Conservation (phyloP, 2,888 invertebrate species). For the Nymphalis c-album region DNA sequence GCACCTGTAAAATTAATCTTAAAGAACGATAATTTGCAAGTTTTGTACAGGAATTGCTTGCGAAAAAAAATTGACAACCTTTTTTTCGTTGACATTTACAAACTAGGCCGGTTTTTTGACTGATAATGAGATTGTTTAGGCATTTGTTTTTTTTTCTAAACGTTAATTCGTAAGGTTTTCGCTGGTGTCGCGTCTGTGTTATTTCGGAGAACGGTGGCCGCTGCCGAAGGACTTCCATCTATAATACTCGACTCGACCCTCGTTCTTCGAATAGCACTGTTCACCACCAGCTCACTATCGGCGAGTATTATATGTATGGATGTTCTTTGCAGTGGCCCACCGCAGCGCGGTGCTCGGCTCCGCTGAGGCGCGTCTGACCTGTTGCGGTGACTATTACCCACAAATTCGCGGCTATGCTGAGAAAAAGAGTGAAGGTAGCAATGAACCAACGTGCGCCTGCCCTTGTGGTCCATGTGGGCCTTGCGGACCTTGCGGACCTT, state of each 20-base stretch:
- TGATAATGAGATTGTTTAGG: neutral
- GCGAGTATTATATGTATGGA: slow-evolving; percentile 71
- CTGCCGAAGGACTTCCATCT: slow-evolving; percentile 63
- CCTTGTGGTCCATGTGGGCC: slow-evolving; percentile 46
- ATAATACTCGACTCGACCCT: slow-evolving; percentile 67
- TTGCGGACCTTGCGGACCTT: slow-evolving; percentile 50
- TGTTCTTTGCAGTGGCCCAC: slow-evolving; percentile 66
- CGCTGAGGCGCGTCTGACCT: slow-evolving; percentile 44
- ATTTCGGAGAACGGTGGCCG: slow-evolving; percentile 73
- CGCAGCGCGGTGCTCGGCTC: slow-evolving; percentile 42
- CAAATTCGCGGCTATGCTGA: slow-evolving; percentile 47
- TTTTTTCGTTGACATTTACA: too few species aligned
- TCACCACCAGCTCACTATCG: slow-evolving; percentile 52
- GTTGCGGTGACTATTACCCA: slow-evolving; percentile 54
- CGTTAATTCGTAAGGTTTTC: slow-evolving; percentile 24
- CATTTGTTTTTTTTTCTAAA: too few species aligned
- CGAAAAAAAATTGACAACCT: too few species aligned
- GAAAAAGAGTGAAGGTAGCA: slow-evolving; percentile 52
- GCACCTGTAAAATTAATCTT: too few species aligned
- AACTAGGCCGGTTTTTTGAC: neutral
- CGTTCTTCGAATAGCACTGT: slow-evolving; percentile 71
- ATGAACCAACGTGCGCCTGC: slow-evolving; percentile 40
- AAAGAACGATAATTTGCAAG: too few species aligned
- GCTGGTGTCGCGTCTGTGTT: slow-evolving; percentile 59
- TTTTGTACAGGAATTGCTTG: too few species aligned